A percentile compares a stretch with the other conserved stretches of the same genome.
These are phyloP conservation scores for Scelioninae gen. 1 DNA, from an alignment of 2,888 invertebrate genomes.

Conservation along the genomic window DNA sequence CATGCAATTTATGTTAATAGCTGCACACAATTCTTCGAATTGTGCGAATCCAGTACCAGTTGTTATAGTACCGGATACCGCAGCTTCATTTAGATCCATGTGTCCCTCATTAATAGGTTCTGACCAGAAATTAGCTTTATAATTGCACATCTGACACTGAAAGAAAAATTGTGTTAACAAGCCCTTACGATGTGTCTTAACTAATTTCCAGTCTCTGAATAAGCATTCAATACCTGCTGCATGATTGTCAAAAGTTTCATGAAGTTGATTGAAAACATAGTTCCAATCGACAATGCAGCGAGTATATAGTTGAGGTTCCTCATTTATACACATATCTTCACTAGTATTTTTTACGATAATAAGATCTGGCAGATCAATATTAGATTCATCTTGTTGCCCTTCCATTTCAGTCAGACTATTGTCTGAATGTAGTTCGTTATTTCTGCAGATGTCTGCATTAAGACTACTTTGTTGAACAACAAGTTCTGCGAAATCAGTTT, in stretches of 20 bases:
- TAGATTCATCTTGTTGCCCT: too few relatives aligned
- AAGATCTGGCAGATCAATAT: neutral
- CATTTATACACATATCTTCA: too few relatives aligned
- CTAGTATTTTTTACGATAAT: neutral
- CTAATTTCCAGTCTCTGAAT: conserved; percentile 8
- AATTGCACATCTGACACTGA: conserved; percentile 4
- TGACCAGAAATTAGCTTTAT: conserved; percentile 12
- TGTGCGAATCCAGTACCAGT: conserved; percentile 35
- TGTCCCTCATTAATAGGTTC: neutral
- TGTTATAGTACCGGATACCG: conserved; percentile 37
- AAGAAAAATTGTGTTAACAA: conserved; percentile 10
- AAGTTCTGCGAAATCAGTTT: too few relatives aligned
- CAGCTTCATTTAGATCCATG: conserved; percentile 25
- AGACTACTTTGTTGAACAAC: too few relatives aligned
- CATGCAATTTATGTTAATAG: conserved; percentile 25
- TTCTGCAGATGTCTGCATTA: too few relatives aligned
- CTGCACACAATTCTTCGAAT: conserved; percentile 35
- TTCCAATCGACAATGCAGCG: too few relatives aligned
- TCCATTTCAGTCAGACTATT: too few relatives aligned
- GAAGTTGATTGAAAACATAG: too few relatives aligned
- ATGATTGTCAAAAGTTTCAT: too few relatives aligned
- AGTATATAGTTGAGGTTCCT: too few relatives aligned
- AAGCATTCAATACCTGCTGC: neutral
- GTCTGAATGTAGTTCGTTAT: too few relatives aligned
- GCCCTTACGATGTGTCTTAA: neutral